A percentile compares a stretch with the other conserved stretches of the same genome.
Evolutionary conservation across 1,140 invertebrate genomes (phyloP).

Genomic region (Bombus confusus): DNA sequence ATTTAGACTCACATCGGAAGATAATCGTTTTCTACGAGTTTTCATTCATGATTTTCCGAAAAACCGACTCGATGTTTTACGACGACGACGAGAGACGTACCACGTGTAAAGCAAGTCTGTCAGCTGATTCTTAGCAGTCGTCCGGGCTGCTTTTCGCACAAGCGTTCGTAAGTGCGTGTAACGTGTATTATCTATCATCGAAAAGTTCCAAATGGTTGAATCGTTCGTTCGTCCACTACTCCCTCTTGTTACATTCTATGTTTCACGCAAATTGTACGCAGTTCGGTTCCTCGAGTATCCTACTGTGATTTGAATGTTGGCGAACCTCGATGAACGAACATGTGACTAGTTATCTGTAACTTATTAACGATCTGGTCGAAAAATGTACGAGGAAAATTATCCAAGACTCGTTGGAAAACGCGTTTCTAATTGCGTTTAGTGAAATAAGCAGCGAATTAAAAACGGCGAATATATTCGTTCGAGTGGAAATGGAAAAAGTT

Average conservation of each 20-base stretch:
- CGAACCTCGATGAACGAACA: too few species aligned
- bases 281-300: not conserved
- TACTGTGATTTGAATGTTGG: not conserved
- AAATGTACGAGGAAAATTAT: not conserved
- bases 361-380: not conserved
- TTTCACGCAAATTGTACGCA: not conserved
- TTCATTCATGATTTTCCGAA: constrained; percentile 51
- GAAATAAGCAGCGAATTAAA: not conserved
- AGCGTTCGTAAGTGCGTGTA: not conserved
- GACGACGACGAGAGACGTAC: not conserved
- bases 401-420: not conserved
- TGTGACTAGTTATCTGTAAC: not conserved
- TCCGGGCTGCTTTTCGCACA: not conserved
- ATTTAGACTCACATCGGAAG: not conserved
- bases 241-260: not conserved
- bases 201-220: not conserved
- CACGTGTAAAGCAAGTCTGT: constrained; percentile 12
- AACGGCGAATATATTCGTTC: too few species aligned
- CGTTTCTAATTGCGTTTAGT: too few species aligned
- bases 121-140: constrained; percentile 35
- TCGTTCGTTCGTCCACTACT: not conserved
- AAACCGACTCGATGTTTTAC: not conserved
- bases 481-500: not conserved
- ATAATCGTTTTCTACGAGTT: not conserved
- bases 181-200: not conserved